Base-by-base conservation (phyloP, 2,888 invertebrate genomes). In the Ischnus inquisitorius region DNA sequence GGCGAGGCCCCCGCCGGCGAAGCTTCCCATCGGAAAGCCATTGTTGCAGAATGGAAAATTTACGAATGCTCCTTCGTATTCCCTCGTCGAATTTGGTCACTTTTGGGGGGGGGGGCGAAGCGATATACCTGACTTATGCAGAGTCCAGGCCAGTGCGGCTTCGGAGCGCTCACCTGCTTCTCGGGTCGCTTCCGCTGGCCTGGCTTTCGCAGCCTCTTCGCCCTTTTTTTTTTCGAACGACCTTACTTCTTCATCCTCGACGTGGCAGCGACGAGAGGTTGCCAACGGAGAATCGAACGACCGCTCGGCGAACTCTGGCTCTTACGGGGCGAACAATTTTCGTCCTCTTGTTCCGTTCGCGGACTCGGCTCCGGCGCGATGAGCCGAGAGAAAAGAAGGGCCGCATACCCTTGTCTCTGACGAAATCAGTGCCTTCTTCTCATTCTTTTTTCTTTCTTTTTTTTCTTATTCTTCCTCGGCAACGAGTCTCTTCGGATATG, bases 61-160 rank as follows among this genome's bases (percentile, higher is more conserved):
- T 90, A 88, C 87, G 87, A 87, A 90, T 85, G 19, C 19, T 76
- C 78, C 82, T 64, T 64, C 39, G 19, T 51, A 46, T 78, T 54
- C 51, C 80, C 34, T 41, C 60, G 54, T 4, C 19, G 28, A n/a
- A 43, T 19, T 68, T 39, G 83, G 65, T 79, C 77, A 76, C 85
- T 86, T 85, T 85, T 81, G 76, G 86, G 62, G 60, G 54, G 14
- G 86, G 86, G 78, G n/a, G n/a, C n/a, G n/a, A n/a, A n/a, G n/a
- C n/a, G n/a, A 43, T 19, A 62, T 43, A 16, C 51, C 85, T 90
- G 91, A 91, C 90, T 90, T 90, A 91, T 89, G 87, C 85, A 77
- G 67, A 60, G 65, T 62, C 51, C 57, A 34, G 78, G 77, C 64
- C 54, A 80, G 82, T 60, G 39, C 19, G 28, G 48, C 39, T 65